phyloP scores from a whole-genome alignment of 2,113 vertebrate species.

The Triplophysa rosa region DNA sequence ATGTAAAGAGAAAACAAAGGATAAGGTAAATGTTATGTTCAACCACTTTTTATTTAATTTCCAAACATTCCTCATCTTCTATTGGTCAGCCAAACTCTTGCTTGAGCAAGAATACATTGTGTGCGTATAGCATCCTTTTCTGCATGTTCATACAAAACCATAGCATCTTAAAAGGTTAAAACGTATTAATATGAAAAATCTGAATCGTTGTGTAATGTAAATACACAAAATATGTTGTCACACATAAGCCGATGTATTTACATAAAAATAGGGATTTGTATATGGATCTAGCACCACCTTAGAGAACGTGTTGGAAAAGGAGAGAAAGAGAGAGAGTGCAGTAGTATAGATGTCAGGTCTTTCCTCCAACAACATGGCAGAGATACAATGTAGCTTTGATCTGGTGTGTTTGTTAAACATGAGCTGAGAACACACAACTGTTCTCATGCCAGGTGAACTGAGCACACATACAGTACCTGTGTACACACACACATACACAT shows the following conservation, averaged over 20 bases:
- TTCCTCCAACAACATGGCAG: background rate
- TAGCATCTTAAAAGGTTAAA: background rate
- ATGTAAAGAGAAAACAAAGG: no score
- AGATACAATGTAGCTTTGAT: conserved; percentile 37
- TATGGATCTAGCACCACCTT: background rate
- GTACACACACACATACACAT: background rate
- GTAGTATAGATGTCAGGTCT: background rate
- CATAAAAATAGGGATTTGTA: conserved; percentile 5
- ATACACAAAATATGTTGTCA: background rate
- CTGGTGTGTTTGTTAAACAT: conserved; percentile 34
- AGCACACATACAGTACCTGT: background rate
- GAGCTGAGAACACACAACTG: conserved; percentile 30
- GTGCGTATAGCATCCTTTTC: background rate
- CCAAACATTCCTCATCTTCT: no score
- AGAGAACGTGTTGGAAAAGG: background rate
- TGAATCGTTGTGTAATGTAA: background rate
- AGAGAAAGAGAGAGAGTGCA: background rate
- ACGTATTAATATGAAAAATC: background rate
- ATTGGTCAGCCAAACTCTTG: no score
- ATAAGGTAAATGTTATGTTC: no score
- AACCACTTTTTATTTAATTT: no score
- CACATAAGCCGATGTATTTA: background rate
- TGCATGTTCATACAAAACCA: background rate
- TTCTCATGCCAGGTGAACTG: conserved; percentile 14
- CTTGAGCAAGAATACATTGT: background rate